phyloP scores from a whole-genome alignment of 2,888 invertebrate genomes.

The Elegia similella region DNA sequence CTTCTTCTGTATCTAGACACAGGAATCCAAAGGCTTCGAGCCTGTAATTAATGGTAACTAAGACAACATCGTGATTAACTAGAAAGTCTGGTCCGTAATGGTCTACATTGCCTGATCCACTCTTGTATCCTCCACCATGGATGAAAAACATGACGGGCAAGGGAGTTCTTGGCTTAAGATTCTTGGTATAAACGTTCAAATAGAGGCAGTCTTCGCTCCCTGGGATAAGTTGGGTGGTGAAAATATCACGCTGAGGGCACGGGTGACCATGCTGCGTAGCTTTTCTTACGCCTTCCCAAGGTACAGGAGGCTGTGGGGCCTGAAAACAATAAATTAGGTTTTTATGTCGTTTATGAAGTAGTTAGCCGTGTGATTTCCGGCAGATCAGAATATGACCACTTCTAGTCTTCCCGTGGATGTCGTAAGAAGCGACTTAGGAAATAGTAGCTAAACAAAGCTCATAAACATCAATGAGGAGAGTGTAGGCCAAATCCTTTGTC shows the following conservation, averaged over 20 bases:
- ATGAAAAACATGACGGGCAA: conserved; percentile 56
- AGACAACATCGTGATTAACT: conserved; percentile 71
- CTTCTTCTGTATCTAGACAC: conserved; percentile 71
- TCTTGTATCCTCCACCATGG: conserved; percentile 50
- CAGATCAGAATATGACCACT: too few relatives aligned
- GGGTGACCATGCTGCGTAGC: conserved; percentile 49
- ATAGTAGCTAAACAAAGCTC: too few relatives aligned
- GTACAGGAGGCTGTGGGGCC: conserved; percentile 44
- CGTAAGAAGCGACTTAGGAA: too few relatives aligned
- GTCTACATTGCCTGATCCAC: conserved; percentile 59
- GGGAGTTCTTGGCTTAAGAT: conserved; percentile 30
- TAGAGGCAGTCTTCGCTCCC: conserved; percentile 52
- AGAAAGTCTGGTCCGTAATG: conserved; percentile 79
- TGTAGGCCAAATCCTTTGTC: too few relatives aligned
- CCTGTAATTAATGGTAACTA: conserved; percentile 81
- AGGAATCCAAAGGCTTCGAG: conserved; percentile 79
- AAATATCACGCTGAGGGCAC: conserved; percentile 47
- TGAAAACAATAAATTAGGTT: too few relatives aligned
- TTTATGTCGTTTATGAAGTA: too few relatives aligned
- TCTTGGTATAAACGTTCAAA: conserved; percentile 50
- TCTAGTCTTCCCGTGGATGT: too few relatives aligned
- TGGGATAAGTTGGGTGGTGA: conserved; percentile 29
- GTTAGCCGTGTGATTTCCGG: too few relatives aligned
- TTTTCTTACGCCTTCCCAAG: conserved; percentile 51
- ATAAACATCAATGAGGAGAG: too few relatives aligned